phyloP scores from a whole-genome alignment of 1,140 invertebrate genomes.

The Ceratoteleas bidentatus region DNA sequence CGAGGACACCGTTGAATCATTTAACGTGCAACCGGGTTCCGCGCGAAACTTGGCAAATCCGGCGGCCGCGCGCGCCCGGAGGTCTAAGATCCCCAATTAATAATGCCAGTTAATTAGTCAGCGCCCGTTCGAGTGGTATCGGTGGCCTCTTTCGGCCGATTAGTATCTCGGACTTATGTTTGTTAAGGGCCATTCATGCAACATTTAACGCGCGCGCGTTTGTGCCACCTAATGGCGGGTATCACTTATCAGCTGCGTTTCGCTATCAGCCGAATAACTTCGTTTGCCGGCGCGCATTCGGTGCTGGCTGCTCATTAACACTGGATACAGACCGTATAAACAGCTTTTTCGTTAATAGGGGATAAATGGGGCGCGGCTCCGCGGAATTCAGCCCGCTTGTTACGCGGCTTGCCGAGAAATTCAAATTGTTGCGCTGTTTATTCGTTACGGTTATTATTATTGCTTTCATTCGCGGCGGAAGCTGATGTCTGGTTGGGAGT shows the following conservation, averaged over 20 bases:
- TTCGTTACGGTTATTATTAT: neutral
- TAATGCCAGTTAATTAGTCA: slow-evolving; percentile 50
- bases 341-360: slow-evolving; percentile 8
- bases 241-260: slow-evolving; percentile 20
- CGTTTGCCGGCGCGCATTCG: neutral
- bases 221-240: slow-evolving; percentile 1
- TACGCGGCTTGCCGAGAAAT: neutral
- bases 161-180: slow-evolving; percentile 40
- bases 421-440: neutral
- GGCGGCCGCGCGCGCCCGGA: slow-evolving; percentile 18
- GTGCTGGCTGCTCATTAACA: slow-evolving; percentile 8
- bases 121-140: slow-evolving; percentile 28
- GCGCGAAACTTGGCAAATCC: slow-evolving; percentile 49
- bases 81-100: slow-evolving; percentile 44
- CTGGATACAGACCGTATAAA: slow-evolving; percentile 1
- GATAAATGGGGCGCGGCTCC: neutral
- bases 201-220: slow-evolving; percentile 19
- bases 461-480: no score
- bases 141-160: slow-evolving; percentile 33
- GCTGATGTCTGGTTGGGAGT: no score
- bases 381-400: slow-evolving; percentile 1
- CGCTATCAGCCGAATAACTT: slow-evolving; percentile 2
- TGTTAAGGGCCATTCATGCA: slow-evolving; percentile 32
- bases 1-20: slow-evolving; percentile 54
- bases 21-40: slow-evolving; percentile 42